Conservation (phyloP, 2,888 invertebrate species). For the Plagodis dolabraria region DNA sequence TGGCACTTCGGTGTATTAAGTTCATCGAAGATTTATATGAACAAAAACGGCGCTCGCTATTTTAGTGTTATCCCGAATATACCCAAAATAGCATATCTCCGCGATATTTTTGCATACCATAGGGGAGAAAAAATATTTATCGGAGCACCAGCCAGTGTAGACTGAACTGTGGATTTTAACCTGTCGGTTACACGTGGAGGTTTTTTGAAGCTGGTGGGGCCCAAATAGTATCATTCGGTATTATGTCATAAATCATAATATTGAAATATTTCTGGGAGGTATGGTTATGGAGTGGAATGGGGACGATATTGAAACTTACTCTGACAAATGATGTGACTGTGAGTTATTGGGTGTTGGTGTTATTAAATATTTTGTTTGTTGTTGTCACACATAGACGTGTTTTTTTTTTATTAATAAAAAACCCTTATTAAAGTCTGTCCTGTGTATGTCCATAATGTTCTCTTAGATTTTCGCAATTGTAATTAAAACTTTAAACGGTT, state of each 20-base stretch:
- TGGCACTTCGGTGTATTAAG: constrained; percentile 76
- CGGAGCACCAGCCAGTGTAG: constrained; percentile 51
- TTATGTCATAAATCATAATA: constrained; percentile 80
- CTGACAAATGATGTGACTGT: constrained; percentile 74
- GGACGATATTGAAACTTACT: constrained; percentile 73
- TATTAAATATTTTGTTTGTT: constrained; percentile 50
- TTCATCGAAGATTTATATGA: constrained; percentile 77
- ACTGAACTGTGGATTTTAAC: constrained; percentile 32
- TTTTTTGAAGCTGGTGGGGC: constrained; percentile 4
- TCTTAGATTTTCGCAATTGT: no score
- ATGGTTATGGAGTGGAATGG: constrained; percentile 60
- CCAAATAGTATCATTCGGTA: constrained; percentile 48
- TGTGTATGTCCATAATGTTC: no score
- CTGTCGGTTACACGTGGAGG: neutral
- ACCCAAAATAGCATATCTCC: constrained; percentile 64
- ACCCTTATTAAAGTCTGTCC: no score
- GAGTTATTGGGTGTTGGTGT: constrained; percentile 41
- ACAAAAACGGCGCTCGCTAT: constrained; percentile 65
- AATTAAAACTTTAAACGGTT: no score
- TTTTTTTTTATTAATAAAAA: no score
- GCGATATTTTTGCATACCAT: constrained; percentile 80
- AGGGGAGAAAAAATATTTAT: constrained; percentile 71
- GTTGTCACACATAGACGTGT: constrained; percentile 7
- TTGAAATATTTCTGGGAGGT: constrained; percentile 72
- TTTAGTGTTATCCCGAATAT: constrained; percentile 64